phyloP scores from a whole-genome alignment of 2,113 vertebrate species.

The Lepus timidus region DNA sequence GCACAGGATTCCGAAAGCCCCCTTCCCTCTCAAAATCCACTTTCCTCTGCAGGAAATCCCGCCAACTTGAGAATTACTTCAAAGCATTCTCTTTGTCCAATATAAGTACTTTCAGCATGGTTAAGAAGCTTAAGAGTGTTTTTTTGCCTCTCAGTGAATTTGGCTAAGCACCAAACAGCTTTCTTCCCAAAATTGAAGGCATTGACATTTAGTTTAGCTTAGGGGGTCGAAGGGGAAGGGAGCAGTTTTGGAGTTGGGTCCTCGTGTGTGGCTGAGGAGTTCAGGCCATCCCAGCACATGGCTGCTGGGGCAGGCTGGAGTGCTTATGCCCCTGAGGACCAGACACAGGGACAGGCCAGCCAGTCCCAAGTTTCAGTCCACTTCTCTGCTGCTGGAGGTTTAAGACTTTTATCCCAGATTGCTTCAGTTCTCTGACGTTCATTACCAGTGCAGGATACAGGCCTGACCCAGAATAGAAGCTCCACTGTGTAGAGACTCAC shows the following conservation, averaged over 20 bases:
- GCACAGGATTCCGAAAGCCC: not conserved
- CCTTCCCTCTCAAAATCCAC: conserved; percentile 35
- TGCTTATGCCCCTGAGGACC: not conserved
- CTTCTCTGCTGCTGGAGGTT: not conserved
- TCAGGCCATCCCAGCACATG: not conserved
- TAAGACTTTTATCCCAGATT: not conserved
- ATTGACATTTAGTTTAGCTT: not conserved
- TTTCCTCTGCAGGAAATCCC: conserved; percentile 42
- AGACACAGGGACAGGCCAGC: not conserved
- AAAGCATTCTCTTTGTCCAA: conserved; percentile 58
- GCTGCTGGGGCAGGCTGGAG: not conserved
- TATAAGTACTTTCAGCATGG: conserved; percentile 14
- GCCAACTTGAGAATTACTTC: conserved; percentile 41
- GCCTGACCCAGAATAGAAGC: not conserved
- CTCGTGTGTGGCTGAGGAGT: not conserved
- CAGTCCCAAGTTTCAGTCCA: not conserved
- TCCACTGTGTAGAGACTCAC: not conserved
- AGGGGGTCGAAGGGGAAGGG: not conserved
- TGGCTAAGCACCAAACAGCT: not conserved
- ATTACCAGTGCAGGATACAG: not conserved
- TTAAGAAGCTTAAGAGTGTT: conserved; percentile 22
- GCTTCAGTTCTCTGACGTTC: not conserved
- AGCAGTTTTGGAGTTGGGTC: not conserved
- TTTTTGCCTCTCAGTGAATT: conserved; percentile 63
- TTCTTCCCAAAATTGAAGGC: conserved; percentile 22